Conservation (phyloP, 2,888 invertebrate species). For the Xestia ashworthii region DNA sequence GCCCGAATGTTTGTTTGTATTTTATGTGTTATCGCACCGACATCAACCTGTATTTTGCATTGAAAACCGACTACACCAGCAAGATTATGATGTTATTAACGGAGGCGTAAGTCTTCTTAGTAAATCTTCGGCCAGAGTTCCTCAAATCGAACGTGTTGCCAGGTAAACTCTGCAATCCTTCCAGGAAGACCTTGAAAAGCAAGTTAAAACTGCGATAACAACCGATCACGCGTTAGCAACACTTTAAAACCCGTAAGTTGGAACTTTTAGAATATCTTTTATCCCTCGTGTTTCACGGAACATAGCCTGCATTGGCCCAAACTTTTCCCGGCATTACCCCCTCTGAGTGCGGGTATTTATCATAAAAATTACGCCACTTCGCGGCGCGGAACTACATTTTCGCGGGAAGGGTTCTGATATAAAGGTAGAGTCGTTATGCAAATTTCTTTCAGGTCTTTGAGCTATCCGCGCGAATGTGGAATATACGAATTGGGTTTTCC, state of each 20-base stretch:
- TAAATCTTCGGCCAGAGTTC: neutral
- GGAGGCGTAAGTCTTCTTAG: neutral
- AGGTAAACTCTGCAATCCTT: too few relatives aligned
- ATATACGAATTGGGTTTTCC: constrained; percentile 65
- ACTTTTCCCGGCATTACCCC: constrained; percentile 43
- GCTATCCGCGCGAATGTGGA: constrained; percentile 48
- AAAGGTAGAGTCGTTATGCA: constrained; percentile 69
- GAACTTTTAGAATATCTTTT: constrained; percentile 45
- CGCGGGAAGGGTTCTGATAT: constrained; percentile 58
- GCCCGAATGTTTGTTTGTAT: neutral
- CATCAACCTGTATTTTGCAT: neutral
- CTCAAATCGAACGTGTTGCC: too few relatives aligned
- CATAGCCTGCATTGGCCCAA: constrained; percentile 45
- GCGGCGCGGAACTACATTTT: constrained; percentile 64
- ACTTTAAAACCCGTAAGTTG: constrained; percentile 49
- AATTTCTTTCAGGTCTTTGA: constrained; percentile 69
- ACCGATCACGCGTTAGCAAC: constrained; percentile 44
- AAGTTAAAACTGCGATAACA: constrained; percentile 17
- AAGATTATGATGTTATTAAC: constrained; percentile 1
- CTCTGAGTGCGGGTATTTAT: constrained; percentile 65
- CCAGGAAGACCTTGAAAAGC: constrained; percentile 11
- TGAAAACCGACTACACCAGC: neutral
- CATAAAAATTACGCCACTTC: constrained; percentile 73
- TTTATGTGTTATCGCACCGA: neutral
- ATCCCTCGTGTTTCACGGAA: constrained; percentile 42